Evolutionary conservation across 2,888 invertebrate species (phyloP).

Genomic region (Tinea trinotella): DNA sequence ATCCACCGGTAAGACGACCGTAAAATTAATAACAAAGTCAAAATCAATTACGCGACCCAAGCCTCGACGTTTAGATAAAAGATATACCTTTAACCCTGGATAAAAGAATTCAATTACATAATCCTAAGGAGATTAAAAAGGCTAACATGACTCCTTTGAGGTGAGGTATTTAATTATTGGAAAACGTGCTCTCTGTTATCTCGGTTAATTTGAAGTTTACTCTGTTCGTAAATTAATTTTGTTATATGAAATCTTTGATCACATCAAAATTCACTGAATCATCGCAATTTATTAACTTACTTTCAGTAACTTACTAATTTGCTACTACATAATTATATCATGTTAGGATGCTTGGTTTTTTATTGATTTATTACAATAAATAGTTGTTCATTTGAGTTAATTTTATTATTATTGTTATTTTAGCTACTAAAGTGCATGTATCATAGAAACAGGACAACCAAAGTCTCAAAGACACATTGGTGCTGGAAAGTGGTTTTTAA

Average conservation of each 20-base stretch:
- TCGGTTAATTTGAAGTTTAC: slow-evolving; percentile 35
- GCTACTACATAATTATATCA: not conserved
- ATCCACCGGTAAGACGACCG: not conserved
- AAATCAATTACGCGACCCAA: slow-evolving; percentile 58
- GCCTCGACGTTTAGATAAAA: slow-evolving; percentile 51
- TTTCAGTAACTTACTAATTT: not conserved
- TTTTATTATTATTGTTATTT: no score
- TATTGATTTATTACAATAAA: no score
- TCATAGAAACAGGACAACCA: no score
- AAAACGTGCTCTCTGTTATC: slow-evolving; percentile 33
- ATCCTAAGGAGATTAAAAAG: slow-evolving; percentile 62
- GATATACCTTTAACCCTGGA: slow-evolving; percentile 58
- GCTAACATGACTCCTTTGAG: slow-evolving; percentile 59
- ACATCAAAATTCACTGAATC: slow-evolving; percentile 14
- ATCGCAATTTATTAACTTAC: slow-evolving; percentile 10
- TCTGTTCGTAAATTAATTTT: slow-evolving; percentile 33
- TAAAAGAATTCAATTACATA: slow-evolving; percentile 67
- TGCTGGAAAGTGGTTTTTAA: no score
- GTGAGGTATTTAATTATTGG: slow-evolving; percentile 55
- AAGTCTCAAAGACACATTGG: no score
- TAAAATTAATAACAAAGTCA: slow-evolving; percentile 35
- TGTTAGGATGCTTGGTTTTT: no score
- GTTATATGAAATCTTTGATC: slow-evolving; percentile 30
- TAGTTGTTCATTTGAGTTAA: no score
- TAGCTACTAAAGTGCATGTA: no score